Percentiles rank a stretch among this genome's conserved stretches.
Evolutionary conservation across 2,888 invertebrate species (phyloP).

Genomic region (Ormyrus rosae): DNA sequence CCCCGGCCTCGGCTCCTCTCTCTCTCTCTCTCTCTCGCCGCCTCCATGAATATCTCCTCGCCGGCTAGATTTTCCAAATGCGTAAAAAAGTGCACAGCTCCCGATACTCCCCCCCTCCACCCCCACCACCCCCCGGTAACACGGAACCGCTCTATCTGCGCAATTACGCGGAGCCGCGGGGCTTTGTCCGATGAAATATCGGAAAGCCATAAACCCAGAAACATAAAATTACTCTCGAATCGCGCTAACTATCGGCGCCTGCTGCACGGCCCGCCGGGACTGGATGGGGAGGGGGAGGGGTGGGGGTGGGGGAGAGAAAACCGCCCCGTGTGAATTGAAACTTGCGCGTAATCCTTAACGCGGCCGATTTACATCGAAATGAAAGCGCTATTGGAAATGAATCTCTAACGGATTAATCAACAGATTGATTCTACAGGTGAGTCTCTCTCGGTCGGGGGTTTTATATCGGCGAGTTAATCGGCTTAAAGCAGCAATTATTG

Average conservation of each 20-base stretch:
- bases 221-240: slow-evolving; percentile 50
- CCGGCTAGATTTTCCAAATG: too few relatives aligned
- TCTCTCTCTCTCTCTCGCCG: too few relatives aligned
- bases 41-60: too few relatives aligned
- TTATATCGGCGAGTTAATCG: neutral
- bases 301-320: neutral
- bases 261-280: too few relatives aligned
- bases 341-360: slow-evolving; percentile 29
- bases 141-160: too few relatives aligned
- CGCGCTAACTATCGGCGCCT: slow-evolving; percentile 11
- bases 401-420: slow-evolving; percentile 39
- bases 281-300: too few relatives aligned
- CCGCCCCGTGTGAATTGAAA: slow-evolving; percentile 19
- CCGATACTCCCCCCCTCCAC: too few relatives aligned
- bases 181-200: slow-evolving; percentile 49
- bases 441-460: neutral
- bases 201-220: slow-evolving; percentile 52
- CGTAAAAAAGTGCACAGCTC: too few relatives aligned
- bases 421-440: slow-evolving; percentile 33
- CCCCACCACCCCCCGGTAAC: too few relatives aligned
- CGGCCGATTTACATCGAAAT: slow-evolving; percentile 53
- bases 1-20: too few relatives aligned
- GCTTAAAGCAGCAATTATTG: too few relatives aligned
- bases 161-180: neutral
- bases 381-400: slow-evolving; percentile 39